phyloP scores from a whole-genome alignment of 23 tunicate genomes.

The Halocynthia aurantium region DNA sequence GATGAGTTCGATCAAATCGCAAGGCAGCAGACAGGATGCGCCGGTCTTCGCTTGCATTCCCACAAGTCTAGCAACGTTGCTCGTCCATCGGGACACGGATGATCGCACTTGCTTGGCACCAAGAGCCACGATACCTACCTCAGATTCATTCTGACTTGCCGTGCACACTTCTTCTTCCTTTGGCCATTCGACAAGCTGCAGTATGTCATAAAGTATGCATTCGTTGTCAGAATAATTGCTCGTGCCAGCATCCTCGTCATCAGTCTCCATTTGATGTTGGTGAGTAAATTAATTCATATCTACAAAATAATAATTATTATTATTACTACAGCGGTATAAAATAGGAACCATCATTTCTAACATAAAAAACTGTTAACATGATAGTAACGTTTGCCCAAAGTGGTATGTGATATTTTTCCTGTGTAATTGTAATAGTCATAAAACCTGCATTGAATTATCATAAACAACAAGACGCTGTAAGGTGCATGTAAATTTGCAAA shows the following conservation, averaged over 20 bases:
- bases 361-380: too few relatives aligned
- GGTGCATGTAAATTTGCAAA: too few relatives aligned
- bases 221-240: not conserved
- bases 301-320: not conserved
- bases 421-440: too few relatives aligned
- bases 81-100: slow-evolving; percentile 20
- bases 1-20: slow-evolving; percentile 10
- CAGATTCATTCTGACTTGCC: not conserved
- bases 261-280: not conserved
- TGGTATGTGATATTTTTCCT: too few relatives aligned
- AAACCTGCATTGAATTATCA: too few relatives aligned
- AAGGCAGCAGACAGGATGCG: slow-evolving; percentile 8
- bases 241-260: not conserved
- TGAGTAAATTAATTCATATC: not conserved
- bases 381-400: too few relatives aligned
- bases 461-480: too few relatives aligned
- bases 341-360: too few relatives aligned
- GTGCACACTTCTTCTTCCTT: slow-evolving; percentile 27
- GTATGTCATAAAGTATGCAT: slow-evolving; percentile 34
- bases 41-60: slow-evolving; percentile 24
- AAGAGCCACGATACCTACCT: not conserved
- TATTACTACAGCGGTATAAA: not conserved
- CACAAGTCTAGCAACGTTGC: slow-evolving; percentile 5
- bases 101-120: slow-evolving; percentile 6
- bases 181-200: slow-evolving; percentile 41